Evolutionary conservation across 2,113 vertebrate genomes (phyloP), one percentile per base, ranked within the genome.

Genomic region (Nerophis ophidion): DNA sequence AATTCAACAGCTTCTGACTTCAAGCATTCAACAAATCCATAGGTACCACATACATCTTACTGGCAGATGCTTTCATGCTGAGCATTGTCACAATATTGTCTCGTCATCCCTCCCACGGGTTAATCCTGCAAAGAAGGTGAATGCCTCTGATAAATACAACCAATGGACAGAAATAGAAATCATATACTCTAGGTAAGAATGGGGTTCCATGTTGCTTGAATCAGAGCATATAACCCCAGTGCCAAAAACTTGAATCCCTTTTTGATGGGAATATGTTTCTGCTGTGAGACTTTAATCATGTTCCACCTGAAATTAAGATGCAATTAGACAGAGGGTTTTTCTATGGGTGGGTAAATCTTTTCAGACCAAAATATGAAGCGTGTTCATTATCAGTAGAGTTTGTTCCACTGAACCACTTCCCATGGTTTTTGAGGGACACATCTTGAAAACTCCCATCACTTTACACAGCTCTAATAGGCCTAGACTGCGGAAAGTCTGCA

Each of bases 1-100:
- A 44, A 44, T 40, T 48, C n/a, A 48, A 6, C 48, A 50, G 13
- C 19, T 5, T 33, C 5, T 13, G 46, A 53, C 59, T 48, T 63
- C 35, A 26, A 61, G 11, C 56, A 71, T 71, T 69, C 51, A 59
- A 7, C 57, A 59, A 17, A 48, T 8, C 48, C 44, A 50, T 34
- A 66, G 50, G 68, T 66, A 36, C 47, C 61, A 66, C 60, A 65
- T 48, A 65, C 52, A n/a, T 49, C 56, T 68, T 62, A 49, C 33
- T 62, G 60, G 55, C 57, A 75, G 63, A 63, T 58, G 61, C 63
- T 62, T 48, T 67, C 73, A 48, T 60, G 63, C 66, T 67, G 64
- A 46, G 67, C 63, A 36, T 34, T 49, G 60, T 68, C 17, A 52
- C 40, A 62, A 62, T 64, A 61, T 66, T 80, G 48, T 67, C 64